These are phyloP conservation scores for Drosophila persimilis DNA, from an alignment of 1,140 invertebrate genomes.

Conservation along the genomic window DNA sequence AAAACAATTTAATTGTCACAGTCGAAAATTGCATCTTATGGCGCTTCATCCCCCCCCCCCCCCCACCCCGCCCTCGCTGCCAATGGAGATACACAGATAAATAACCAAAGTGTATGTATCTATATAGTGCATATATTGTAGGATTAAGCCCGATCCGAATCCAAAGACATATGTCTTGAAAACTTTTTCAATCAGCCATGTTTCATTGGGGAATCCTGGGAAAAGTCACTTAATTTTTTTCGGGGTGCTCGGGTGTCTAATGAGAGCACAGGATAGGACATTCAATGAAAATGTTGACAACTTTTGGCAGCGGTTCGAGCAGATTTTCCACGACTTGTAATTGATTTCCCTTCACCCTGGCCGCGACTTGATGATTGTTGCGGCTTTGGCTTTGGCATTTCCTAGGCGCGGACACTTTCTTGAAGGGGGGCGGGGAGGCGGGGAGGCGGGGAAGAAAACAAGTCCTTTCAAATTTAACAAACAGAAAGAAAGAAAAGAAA, in stretches of 20 bases:
- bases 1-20: constrained; percentile 80
- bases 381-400: constrained; percentile 25
- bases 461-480: constrained; percentile 70
- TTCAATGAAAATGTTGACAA: constrained; percentile 64
- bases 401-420: constrained; percentile 1
- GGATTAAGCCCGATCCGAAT: constrained; percentile 15
- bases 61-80: too few relatives aligned
- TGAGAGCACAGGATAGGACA: constrained; percentile 58
- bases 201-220: constrained; percentile 13
- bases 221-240: constrained; percentile 50
- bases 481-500: constrained; percentile 45
- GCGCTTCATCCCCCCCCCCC: neutral
- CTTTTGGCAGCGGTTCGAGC: constrained; percentile 41
- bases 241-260: constrained; percentile 37
- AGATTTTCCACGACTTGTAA: constrained; percentile 55
- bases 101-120: constrained; percentile 17
- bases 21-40: constrained; percentile 49
- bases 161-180: constrained; percentile 31
- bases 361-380: constrained; percentile 44
- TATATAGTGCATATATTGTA: too few relatives aligned
- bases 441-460: constrained; percentile 21
- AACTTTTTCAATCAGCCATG: constrained; percentile 46
- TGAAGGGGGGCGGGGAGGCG: too few relatives aligned
- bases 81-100: constrained; percentile 18
- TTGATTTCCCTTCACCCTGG: constrained; percentile 60